Conservation (phyloP, 2,888 invertebrate genomes). For the Chloromyia formosa region DNA sequence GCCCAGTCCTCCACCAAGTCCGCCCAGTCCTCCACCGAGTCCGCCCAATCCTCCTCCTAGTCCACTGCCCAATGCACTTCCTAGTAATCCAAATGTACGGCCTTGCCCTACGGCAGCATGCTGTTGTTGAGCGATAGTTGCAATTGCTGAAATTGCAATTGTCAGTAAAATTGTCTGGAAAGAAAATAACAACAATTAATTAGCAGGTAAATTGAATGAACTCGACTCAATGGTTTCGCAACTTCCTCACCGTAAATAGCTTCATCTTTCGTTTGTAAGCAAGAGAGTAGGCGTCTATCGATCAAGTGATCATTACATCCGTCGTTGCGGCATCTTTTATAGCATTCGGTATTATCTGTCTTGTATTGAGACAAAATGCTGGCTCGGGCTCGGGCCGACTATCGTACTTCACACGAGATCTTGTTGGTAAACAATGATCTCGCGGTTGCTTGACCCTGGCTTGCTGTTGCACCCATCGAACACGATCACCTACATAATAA, state of each 20-base stretch:
- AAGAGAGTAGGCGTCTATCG: slow-evolving; percentile 22
- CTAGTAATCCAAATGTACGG: slow-evolving; percentile 33
- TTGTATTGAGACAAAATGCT: slow-evolving; percentile 14
- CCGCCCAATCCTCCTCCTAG: slow-evolving; percentile 16
- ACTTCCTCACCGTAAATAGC: slow-evolving; percentile 12
- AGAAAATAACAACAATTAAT: background rate
- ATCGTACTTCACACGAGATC: background rate
- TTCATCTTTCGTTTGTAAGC: slow-evolving; percentile 15
- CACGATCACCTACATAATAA: background rate
- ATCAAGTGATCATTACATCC: slow-evolving; percentile 18
- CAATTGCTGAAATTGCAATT: slow-evolving; percentile 23
- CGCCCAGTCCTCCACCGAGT: slow-evolving; percentile 8
- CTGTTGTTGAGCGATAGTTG: background rate
- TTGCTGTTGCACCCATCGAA: background rate
- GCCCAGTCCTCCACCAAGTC: background rate
- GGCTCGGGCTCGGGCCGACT: background rate
- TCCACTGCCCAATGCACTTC: slow-evolving; percentile 4
- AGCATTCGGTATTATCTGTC: slow-evolving; percentile 6
- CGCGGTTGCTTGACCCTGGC: slow-evolving; percentile 5
- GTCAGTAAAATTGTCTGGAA: slow-evolving; percentile 1
- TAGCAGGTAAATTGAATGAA: background rate
- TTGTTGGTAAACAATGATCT: slow-evolving; percentile 16
- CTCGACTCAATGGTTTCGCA: background rate
- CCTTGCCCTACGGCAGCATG: slow-evolving; percentile 12
- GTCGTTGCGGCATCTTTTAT: slow-evolving; percentile 23